Percentiles rank a stretch among this genome's conserved stretches.
Conservation (phyloP, 2,113 vertebrate genomes). For the Xiphophorus maculatus region DNA sequence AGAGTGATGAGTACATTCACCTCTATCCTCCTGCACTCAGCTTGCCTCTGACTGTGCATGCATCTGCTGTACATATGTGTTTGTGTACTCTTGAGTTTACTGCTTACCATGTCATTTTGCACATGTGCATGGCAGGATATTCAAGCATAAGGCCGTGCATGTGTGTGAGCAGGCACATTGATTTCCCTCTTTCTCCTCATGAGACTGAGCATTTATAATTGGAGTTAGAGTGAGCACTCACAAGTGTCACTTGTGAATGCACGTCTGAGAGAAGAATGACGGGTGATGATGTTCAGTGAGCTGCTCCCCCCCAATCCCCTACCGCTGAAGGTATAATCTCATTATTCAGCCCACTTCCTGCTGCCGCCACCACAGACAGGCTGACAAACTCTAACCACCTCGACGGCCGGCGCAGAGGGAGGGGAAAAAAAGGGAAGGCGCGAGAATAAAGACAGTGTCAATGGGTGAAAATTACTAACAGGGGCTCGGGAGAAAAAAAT, state of each 20-base stretch:
- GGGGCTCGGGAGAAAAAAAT: slow-evolving; percentile 5
- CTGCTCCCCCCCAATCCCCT: slow-evolving; percentile 32
- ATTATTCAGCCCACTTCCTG: slow-evolving; percentile 74
- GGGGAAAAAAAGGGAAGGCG: neutral
- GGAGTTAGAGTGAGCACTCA: slow-evolving; percentile 6
- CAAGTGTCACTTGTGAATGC: slow-evolving; percentile 10
- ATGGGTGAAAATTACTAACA: slow-evolving; percentile 30
- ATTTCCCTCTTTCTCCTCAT: slow-evolving; percentile 1
- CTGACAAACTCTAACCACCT: slow-evolving; percentile 60
- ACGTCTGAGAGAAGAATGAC: slow-evolving; percentile 37
- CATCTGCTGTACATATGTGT: slow-evolving; percentile 24
- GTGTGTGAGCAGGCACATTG: neutral
- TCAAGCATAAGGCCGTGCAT: neutral
- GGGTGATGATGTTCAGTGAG: slow-evolving; percentile 48
- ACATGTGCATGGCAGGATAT: neutral
- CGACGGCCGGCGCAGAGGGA: slow-evolving; percentile 25
- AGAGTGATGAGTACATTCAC: slow-evolving; percentile 70
- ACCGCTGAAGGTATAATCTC: slow-evolving; percentile 59
- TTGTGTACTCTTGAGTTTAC: neutral
- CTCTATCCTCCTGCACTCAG: slow-evolving; percentile 49
- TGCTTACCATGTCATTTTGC: slow-evolving; percentile 11
- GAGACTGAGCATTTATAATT: slow-evolving; percentile 12
- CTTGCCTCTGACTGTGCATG: slow-evolving; percentile 10
- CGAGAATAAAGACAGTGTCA: slow-evolving; percentile 9
- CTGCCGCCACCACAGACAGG: slow-evolving; percentile 62